These are phyloP conservation scores for Brachylomia viminalis DNA, from an alignment of 2,888 invertebrate genomes.

Conservation along the genomic window DNA sequence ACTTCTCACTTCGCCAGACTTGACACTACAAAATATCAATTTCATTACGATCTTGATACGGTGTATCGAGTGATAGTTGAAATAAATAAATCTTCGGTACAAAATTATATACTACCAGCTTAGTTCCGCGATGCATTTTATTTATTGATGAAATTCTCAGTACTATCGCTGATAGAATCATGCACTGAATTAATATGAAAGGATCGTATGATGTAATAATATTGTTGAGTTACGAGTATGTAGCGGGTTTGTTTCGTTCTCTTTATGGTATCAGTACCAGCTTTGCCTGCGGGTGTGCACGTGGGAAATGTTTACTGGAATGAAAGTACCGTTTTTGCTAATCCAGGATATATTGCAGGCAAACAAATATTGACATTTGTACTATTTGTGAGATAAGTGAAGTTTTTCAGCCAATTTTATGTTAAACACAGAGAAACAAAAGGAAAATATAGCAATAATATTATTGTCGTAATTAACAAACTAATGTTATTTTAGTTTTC, in stretches of 20 bases:
- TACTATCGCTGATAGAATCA: constrained; percentile 47
- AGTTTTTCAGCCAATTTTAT: no score
- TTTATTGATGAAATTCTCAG: constrained; percentile 57
- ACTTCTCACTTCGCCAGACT: constrained; percentile 11
- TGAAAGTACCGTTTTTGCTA: constrained; percentile 22
- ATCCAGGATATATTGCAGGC: constrained; percentile 9
- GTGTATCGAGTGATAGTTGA: constrained; percentile 43
- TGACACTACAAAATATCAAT: constrained; percentile 34
- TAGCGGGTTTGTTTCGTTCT: constrained; percentile 11
- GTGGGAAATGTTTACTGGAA: constrained; percentile 1
- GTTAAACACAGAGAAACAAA: not conserved
- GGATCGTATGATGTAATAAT: constrained; percentile 47
- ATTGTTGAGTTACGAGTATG: constrained; percentile 34
- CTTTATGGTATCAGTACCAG: constrained; percentile 6
- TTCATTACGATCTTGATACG: constrained; percentile 43
- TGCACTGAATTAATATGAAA: constrained; percentile 42
- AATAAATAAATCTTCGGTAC: constrained; percentile 59
- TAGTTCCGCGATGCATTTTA: constrained; percentile 55
- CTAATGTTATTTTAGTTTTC: not conserved
- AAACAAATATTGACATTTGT: not conserved
- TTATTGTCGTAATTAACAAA: not conserved
- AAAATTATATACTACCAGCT: constrained; percentile 51
- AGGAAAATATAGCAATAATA: not conserved
- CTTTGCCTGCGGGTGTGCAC: constrained; percentile 15
- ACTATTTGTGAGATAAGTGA: not conserved